Evolutionary conservation across 2,113 vertebrate genomes (phyloP), one percentile per base, ranked within the genome.

Genomic region (Lethenteron camtschaticum): DNA sequence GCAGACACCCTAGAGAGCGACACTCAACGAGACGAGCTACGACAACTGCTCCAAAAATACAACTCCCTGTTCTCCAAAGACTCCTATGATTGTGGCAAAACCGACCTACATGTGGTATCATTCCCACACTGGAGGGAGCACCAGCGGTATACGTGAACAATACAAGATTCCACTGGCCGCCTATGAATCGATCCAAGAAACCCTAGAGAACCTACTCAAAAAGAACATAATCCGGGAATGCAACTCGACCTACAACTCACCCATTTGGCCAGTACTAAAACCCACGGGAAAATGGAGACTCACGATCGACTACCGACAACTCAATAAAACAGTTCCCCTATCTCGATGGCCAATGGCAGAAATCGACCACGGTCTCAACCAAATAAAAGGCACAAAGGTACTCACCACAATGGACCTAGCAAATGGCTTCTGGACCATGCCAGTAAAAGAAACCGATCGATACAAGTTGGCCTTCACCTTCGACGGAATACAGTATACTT

Each of bases 281-380:
- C 70, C 72, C 10, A 68, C 55, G 10, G 70, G 56, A 3, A 73
- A 71, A 69, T 73, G 70, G 56, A 10, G 55, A 14, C 57, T 71
- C 9, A 71, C 70, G 2, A 73, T 73, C 68, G 57, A 73, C 55
- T 73, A 71, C 16, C 68, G 69, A 12, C 72, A 73, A 60, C 55
- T 72, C n/a, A 72, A 72, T 18, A 73, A 73, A 57, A 68, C 69
- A 16, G 60, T 69, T 16, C 58, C 73, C 9, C 59, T 73, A 4
- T 72, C 68, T 5, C 10, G 58, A 12, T 73, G 71, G 70, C 73
- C 58, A 18, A 73, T 73, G 68, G 72, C 70, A 41, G 56, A 73
- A 10, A 10, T 73, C 68, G 73, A 73, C 56, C 69, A 74, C 12
- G 69, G 70, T 59, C 59, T 68, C 10, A 57, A 63, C 11, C 72